Conservation (phyloP, 2,797 vertebrate species). For the Heterohyrax brucei region DNA sequence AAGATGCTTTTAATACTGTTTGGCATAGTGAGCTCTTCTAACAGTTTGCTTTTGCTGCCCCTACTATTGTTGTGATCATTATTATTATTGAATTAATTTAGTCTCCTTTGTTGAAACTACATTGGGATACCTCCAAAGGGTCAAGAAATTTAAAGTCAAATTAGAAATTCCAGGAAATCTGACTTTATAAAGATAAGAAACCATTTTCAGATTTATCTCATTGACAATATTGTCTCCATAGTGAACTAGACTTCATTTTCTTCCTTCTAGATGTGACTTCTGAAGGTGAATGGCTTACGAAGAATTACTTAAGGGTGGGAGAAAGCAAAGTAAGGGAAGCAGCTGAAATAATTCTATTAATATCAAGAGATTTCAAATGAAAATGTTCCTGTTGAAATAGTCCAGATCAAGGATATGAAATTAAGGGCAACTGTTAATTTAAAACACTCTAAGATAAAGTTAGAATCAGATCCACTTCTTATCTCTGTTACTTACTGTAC, state of each 20-base stretch:
- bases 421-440: neutral
- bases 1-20: neutral
- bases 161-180: neutral
- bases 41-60: neutral
- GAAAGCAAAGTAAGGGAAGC: neutral
- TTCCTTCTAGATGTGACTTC: conserved; percentile 14
- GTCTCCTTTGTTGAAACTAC: neutral
- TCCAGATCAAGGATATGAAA: conserved; percentile 78
- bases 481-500: conserved; percentile 55
- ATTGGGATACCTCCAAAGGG: neutral
- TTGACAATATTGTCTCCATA: neutral
- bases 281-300: neutral
- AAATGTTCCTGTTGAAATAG: conserved; percentile 69
- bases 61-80: neutral
- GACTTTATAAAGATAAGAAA: neutral
- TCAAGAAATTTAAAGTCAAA: neutral
- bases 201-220: conserved; percentile 11
- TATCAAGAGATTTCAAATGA: conserved; percentile 56
- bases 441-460: neutral
- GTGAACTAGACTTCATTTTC: conserved; percentile 3
- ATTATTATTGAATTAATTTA: neutral
- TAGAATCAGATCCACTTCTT: conserved; percentile 68
- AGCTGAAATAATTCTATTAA: conserved; percentile 9
- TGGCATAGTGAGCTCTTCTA: neutral
- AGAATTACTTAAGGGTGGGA: neutral